Percentiles rank a stretch among this genome's conserved stretches.
phyloP scores from a whole-genome alignment of 2,888 invertebrate species.

The Ichneumon xanthorius region DNA sequence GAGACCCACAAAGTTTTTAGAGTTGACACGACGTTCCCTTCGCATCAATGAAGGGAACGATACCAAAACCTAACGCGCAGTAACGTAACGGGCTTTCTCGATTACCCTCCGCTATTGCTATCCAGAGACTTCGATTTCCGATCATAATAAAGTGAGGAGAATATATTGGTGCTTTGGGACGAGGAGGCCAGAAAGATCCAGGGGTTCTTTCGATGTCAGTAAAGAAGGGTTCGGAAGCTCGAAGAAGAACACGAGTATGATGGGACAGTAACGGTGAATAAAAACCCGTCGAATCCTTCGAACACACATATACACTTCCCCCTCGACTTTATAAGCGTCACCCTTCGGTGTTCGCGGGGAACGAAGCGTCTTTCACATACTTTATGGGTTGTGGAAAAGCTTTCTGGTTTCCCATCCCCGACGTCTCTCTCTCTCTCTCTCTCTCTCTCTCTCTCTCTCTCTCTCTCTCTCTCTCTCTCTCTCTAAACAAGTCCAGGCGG shows the following conservation, averaged over 20 bases:
- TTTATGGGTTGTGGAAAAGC: conserved; percentile 46
- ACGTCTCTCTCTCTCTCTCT: conserved; percentile 21
- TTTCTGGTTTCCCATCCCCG: conserved; percentile 20
- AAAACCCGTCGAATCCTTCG: conserved; percentile 45
- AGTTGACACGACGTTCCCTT: not conserved
- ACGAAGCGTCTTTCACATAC: conserved; percentile 22
- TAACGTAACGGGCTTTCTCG: not conserved
- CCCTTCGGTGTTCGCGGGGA: conserved; percentile 18
- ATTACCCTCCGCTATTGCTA: not conserved
- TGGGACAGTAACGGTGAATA: conserved; percentile 41
- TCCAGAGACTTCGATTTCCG: conserved; percentile 32
- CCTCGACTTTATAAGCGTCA: conserved; percentile 18
- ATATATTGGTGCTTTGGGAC: conserved; percentile 16
- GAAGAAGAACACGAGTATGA: conserved; percentile 25
- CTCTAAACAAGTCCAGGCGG: conserved; percentile 48
- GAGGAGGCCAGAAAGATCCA: not conserved
- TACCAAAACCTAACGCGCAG: not conserved
- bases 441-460: conserved; percentile 6
- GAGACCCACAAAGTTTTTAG: not conserved
- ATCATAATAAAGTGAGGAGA: conserved; percentile 36
- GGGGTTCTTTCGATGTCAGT: not conserved
- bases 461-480: conserved; percentile 3
- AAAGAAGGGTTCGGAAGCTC: conserved; percentile 1
- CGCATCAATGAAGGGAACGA: not conserved
- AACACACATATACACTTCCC: conserved; percentile 12